Percentiles rank a stretch among this genome's conserved stretches.
These are phyloP conservation scores for Microctonus hyperodae DNA, from an alignment of 2,888 invertebrate species.

Conservation along the genomic window DNA sequence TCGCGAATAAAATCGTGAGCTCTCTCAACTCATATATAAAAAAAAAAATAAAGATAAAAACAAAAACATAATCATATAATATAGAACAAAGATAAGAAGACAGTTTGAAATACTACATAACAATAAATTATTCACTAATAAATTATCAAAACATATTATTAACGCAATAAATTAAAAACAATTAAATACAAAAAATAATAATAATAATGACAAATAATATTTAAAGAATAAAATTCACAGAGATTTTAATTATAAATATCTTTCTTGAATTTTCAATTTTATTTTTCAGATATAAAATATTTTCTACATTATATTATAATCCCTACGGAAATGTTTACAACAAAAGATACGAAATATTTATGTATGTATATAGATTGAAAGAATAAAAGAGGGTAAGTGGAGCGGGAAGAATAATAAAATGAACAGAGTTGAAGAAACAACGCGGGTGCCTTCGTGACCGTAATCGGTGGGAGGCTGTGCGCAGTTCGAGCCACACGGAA, in stretches of 20 bases:
- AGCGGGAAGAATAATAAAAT: slow-evolving; percentile 22
- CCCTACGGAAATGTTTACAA: too few species aligned
- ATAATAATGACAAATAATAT: too few species aligned
- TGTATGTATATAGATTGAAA: slow-evolving; percentile 5
- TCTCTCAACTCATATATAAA: not conserved
- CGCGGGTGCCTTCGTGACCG: slow-evolving; percentile 53
- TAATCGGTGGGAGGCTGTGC: slow-evolving; percentile 50
- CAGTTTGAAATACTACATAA: not conserved
- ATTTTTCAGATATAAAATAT: too few species aligned
- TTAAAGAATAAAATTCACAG: too few species aligned
- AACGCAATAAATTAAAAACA: not conserved
- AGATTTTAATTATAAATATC: too few species aligned
- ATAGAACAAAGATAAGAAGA: slow-evolving; percentile 20
- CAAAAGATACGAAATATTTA: too few species aligned
- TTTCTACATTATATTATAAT: too few species aligned
- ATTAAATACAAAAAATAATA: not conserved
- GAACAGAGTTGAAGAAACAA: slow-evolving; percentile 33
- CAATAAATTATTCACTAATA: not conserved
- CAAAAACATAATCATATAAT: slow-evolving; percentile 42
- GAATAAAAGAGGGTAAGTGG: slow-evolving; percentile 17
- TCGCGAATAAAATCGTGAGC: not conserved
- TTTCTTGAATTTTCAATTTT: too few species aligned
- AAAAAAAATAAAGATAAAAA: slow-evolving; percentile 36
- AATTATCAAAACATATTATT: not conserved
- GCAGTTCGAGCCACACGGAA: slow-evolving; percentile 58